Conservation (phyloP, 2,113 vertebrate species). For the Apodemus sylvaticus region DNA sequence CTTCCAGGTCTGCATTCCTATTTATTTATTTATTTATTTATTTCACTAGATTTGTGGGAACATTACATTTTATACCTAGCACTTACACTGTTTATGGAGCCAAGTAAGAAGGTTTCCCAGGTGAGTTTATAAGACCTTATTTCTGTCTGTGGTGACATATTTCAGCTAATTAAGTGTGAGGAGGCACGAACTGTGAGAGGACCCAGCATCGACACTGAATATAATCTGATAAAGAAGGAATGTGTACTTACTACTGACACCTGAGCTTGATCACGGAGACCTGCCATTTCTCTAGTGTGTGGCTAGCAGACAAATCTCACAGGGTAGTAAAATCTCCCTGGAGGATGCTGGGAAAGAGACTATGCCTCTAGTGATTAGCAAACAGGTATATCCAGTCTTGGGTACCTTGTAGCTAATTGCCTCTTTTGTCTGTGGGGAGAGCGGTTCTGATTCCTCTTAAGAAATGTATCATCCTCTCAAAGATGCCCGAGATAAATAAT, state of each 20-base stretch:
- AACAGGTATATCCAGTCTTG: neutral
- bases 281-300: constrained; percentile 34
- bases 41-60: constrained; percentile 33
- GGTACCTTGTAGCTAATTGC: constrained; percentile 40
- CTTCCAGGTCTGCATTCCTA: neutral
- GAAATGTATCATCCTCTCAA: constrained; percentile 52
- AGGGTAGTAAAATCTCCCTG: neutral
- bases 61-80: constrained; percentile 8
- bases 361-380: neutral
- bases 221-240: neutral
- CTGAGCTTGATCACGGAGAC: constrained; percentile 43
- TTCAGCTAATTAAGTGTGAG: constrained; percentile 55
- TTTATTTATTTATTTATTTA: constrained; percentile 17
- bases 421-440: constrained; percentile 47
- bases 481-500: constrained; percentile 75
- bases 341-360: neutral
- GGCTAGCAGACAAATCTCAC: neutral
- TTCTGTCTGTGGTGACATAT: constrained; percentile 25
- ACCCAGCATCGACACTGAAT: neutral
- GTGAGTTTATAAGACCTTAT: constrained; percentile 49
- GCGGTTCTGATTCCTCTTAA: constrained; percentile 45
- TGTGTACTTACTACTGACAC: constrained; percentile 8
- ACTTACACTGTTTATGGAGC: constrained; percentile 7
- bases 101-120: constrained; percentile 15
- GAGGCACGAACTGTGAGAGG: neutral